These are phyloP conservation scores for Microplitis demolitor DNA, from an alignment of 1,140 invertebrate species.

Conservation along the genomic window DNA sequence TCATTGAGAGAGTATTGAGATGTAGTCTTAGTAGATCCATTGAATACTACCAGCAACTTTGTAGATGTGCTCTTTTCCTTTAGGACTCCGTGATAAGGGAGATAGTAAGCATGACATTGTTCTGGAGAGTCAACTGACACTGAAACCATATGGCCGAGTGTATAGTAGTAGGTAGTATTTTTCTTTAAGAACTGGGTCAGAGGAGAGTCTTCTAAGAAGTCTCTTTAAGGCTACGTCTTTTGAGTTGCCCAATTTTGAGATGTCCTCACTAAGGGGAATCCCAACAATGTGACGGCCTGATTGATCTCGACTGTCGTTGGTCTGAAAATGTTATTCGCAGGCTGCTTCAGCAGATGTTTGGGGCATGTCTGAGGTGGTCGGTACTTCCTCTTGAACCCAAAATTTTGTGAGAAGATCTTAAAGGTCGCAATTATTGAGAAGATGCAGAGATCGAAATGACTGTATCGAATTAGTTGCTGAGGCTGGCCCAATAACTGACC, in stretches of 20 bases:
- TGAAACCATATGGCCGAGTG: too few species aligned
- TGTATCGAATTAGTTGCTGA: too few species aligned
- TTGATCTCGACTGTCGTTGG: not conserved
- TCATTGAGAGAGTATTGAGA: too few species aligned
- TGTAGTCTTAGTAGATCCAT: conserved; percentile 21
- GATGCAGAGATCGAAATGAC: too few species aligned
- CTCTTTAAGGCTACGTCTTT: not conserved
- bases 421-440: too few species aligned
- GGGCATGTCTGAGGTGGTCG: too few species aligned
- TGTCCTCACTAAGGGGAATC: not conserved
- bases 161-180: too few species aligned
- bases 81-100: conserved; percentile 52
- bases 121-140: not conserved
- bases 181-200: not conserved
- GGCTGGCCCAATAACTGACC: too few species aligned
- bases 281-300: not conserved
- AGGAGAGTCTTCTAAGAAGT: not conserved
- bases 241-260: not conserved
- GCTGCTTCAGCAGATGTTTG: not conserved
- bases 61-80: conserved; percentile 40
- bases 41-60: conserved; percentile 47
- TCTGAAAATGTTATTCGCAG: not conserved
- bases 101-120: not conserved
- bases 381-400: too few species aligned
- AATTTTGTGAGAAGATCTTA: too few species aligned